Percentiles rank a stretch among this genome's conserved stretches.
Conservation (phyloP, 2,888 invertebrate genomes). For the Crepidodera aurea region DNA sequence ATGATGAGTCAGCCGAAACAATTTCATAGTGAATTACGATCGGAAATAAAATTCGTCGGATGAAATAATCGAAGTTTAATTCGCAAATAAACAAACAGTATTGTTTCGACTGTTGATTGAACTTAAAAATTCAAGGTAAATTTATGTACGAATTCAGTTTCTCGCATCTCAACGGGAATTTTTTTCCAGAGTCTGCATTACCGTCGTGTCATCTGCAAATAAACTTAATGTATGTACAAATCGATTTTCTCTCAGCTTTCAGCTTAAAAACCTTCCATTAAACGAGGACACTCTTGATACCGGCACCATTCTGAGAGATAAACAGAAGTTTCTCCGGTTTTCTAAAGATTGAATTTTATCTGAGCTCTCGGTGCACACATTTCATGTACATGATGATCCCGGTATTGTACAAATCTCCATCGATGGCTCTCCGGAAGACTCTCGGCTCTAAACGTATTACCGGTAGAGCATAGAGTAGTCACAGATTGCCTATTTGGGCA, state of each 20-base stretch:
- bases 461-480: slow-evolving; percentile 44
- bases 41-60: background rate
- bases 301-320: background rate
- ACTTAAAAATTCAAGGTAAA: too few species aligned
- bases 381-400: slow-evolving; percentile 35
- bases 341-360: slow-evolving; percentile 6
- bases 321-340: background rate
- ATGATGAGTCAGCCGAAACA: background rate
- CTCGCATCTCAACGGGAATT: too few species aligned
- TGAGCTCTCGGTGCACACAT: slow-evolving; percentile 12
- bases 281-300: too few species aligned
- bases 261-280: too few species aligned
- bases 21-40: background rate
- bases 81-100: background rate
- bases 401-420: slow-evolving; percentile 39
- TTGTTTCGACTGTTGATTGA: too few species aligned
- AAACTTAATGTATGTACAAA: too few species aligned
- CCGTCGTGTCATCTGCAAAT: too few species aligned
- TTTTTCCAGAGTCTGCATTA: too few species aligned
- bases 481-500: slow-evolving; percentile 53
- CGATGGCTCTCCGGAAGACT: slow-evolving; percentile 36
- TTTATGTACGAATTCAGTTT: too few species aligned
- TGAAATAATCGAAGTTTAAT: background rate
- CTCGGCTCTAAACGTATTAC: slow-evolving; percentile 42
- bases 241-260: too few species aligned